Percentiles rank a stretch among this genome's conserved stretches.
Conservation (phyloP, 2,113 vertebrate genomes). For the Gadus chalcogrammus region DNA sequence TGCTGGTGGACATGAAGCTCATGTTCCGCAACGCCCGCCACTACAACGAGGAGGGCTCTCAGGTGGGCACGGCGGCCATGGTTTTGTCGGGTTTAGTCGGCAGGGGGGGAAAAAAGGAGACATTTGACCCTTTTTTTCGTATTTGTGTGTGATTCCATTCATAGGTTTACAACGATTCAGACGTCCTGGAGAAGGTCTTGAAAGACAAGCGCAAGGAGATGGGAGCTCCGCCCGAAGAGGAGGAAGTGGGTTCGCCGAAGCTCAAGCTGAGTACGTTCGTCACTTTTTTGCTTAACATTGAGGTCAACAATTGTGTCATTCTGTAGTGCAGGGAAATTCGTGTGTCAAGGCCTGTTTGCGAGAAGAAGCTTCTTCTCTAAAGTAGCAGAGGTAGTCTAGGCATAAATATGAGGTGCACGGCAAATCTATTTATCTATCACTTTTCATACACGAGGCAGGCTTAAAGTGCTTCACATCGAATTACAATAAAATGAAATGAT, state of each 20-base stretch:
- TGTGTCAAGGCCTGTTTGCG: no score
- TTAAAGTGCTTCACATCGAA: no score
- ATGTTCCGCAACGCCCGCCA: conserved; percentile 98
- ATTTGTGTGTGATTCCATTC: background rate
- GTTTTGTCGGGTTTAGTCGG: background rate
- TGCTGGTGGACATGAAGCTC: conserved; percentile 92
- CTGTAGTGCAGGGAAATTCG: no score
- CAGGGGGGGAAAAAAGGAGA: background rate
- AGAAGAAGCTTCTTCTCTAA: no score
- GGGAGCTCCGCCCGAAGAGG: conserved; percentile 86
- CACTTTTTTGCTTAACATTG: background rate
- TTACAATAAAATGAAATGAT: no score
- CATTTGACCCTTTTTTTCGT: conserved; percentile 1
- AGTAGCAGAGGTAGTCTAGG: no score
- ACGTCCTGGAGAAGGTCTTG: conserved; percentile 91
- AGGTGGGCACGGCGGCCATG: conserved; percentile 70
- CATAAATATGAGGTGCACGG: background rate
- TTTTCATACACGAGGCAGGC: no score
- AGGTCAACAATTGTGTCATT: no score
- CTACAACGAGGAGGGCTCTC: conserved; percentile 98
- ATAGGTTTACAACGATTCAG: conserved; percentile 96
- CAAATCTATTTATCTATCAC: no score
- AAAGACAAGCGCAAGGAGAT: conserved; percentile 95
- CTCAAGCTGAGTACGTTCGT: conserved; percentile 88
- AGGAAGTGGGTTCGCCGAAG: conserved; percentile 92